Conservation (phyloP, 1,140 invertebrate genomes). For the Zaprionus ornatus region DNA sequence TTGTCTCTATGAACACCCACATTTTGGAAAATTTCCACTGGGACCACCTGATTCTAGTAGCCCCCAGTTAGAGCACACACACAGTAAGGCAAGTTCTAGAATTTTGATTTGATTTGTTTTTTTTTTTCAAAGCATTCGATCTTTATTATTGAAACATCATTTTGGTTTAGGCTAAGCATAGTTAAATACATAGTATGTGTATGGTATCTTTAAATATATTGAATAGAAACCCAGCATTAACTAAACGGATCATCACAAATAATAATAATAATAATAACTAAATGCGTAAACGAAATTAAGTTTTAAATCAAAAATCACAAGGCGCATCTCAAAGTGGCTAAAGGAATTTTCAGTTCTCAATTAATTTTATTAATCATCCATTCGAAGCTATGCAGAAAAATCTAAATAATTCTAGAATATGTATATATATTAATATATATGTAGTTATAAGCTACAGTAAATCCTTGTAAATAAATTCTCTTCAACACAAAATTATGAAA, state of each 20-base stretch:
- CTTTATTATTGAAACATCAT: conserved; percentile 48
- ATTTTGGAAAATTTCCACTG: conserved; percentile 67
- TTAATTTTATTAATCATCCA: conserved; percentile 47
- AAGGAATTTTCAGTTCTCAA: conserved; percentile 45
- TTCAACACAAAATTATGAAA: conserved; percentile 1
- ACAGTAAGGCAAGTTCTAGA: background rate
- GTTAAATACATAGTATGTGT: conserved; percentile 19
- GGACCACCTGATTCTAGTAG: conserved; percentile 19
- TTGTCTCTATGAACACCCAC: conserved; percentile 18
- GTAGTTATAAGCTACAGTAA: conserved; percentile 1
- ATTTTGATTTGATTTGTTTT: conserved; percentile 6
- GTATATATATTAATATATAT: background rate
- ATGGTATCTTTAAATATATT: conserved; percentile 16
- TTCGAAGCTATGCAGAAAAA: conserved; percentile 18
- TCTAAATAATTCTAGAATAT: conserved; percentile 4
- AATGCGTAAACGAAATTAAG: conserved; percentile 27
- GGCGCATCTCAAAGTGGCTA: conserved; percentile 20
- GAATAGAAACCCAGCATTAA: conserved; percentile 9
- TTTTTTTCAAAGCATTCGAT: conserved; percentile 41
- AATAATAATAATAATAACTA: conserved; percentile 28
- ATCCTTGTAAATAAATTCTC: conserved; percentile 20
- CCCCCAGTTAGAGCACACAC: background rate
- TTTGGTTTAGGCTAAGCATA: conserved; percentile 37
- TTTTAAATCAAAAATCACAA: conserved; percentile 48
- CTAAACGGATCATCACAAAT: conserved; percentile 36